Conservation (phyloP, 2,888 invertebrate species). For the Orthonevra nobilis region DNA sequence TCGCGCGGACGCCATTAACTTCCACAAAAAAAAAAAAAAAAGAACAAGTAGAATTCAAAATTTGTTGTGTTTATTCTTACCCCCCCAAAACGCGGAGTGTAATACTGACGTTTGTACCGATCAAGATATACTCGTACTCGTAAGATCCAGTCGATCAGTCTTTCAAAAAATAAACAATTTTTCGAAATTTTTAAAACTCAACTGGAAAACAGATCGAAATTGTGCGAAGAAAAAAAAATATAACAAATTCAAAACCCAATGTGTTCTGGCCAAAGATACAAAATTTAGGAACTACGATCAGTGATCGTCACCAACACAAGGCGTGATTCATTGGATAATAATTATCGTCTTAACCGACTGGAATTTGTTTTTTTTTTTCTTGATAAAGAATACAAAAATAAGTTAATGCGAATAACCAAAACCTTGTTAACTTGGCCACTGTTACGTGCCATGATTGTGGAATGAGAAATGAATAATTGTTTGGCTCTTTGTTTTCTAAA, state of each 20-base stretch:
- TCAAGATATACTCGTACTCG: no score
- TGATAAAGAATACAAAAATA: no score
- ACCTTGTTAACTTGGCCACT: slow-evolving; percentile 51
- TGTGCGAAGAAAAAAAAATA: no score
- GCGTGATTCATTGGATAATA: slow-evolving; percentile 44
- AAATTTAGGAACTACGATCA: slow-evolving; percentile 15
- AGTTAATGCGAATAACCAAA: no score
- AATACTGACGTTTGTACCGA: no score
- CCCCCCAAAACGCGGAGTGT: slow-evolving; percentile 1
- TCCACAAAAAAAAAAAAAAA: slow-evolving; percentile 1
- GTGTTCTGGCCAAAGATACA: no score
- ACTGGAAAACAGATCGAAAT: no score
- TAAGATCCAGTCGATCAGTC: no score
- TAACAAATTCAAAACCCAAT: no score
- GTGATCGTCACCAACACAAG: slow-evolving; percentile 41
- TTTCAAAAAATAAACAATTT: no score
- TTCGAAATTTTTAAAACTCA: slow-evolving; percentile 1
- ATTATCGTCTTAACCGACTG: slow-evolving; percentile 3
- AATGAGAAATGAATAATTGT: slow-evolving; percentile 46
- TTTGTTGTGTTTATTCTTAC: no score
- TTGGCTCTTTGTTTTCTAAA: slow-evolving; percentile 57
- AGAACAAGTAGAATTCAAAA: no score
- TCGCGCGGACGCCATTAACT: slow-evolving; percentile 43
- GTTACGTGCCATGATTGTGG: slow-evolving; percentile 58
- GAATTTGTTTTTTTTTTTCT: slow-evolving; percentile 11